These are phyloP conservation scores for Macrophya annulata DNA, from an alignment of 2,888 invertebrate genomes.

Conservation along the genomic window DNA sequence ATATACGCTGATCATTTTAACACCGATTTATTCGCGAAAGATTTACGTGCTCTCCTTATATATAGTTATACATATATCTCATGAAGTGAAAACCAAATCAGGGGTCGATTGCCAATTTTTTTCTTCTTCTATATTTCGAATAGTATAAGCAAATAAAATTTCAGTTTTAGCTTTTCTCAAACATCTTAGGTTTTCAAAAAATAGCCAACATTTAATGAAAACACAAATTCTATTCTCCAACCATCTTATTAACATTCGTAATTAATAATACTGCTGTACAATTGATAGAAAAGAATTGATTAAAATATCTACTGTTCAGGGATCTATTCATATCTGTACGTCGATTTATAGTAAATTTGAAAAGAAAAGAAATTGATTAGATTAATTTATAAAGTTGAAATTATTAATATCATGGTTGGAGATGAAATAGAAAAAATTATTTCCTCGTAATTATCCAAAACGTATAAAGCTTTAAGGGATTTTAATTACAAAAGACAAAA, in stretches of 20 bases:
- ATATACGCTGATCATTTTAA: background rate
- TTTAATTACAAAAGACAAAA: background rate
- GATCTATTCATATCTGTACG: background rate
- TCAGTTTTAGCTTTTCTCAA: background rate
- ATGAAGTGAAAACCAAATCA: background rate
- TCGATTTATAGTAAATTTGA: background rate
- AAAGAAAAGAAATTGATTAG: background rate
- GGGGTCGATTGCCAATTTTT: background rate
- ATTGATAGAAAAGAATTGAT: background rate
- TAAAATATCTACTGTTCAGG: background rate
- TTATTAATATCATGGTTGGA: background rate
- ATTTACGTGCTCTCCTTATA: background rate
- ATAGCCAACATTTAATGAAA: background rate
- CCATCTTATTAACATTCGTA: background rate
- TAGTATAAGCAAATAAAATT: background rate
- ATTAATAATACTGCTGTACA: background rate
- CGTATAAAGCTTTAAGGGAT: background rate
- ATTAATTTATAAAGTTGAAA: background rate
- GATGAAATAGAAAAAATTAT: background rate
- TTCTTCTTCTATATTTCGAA: background rate
- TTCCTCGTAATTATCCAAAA: background rate
- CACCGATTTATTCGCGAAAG: background rate
- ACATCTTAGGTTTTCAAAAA: background rate
- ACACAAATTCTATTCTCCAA: background rate
- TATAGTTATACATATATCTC: background rate